Base-by-base conservation (phyloP, 2,113 vertebrate genomes). In the Paraplagusia blochii region DNA sequence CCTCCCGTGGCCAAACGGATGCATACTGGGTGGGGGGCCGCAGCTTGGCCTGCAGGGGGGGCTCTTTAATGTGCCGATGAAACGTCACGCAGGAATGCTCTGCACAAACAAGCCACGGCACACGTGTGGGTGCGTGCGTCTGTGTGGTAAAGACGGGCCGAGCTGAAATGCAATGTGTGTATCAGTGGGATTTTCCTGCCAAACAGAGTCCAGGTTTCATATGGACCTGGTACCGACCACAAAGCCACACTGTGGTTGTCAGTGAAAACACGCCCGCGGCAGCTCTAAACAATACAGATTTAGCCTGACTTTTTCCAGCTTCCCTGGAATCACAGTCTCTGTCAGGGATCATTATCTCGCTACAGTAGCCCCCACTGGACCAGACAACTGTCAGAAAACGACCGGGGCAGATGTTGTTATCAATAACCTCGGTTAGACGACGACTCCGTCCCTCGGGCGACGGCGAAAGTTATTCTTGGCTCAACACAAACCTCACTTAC, bases 1-100 rank as follows among this genome's bases (percentile, higher is more conserved):
- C 80, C 71, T 76, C 50, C 77, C 42, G 34, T 50, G 60, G 71
- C 63, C 63, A 50, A 64, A 59, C 77, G 80, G 80, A 85, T 77
- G 62, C 62, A 19, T 74, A 74, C 69, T 57, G 70, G 47, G 22
- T 6, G 76, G 69, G 73, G 73, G 64, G 66, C 58, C 77, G 51
- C 73, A 68, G 70, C 74, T 72, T 63, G 72, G 49, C 69, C 72
- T 72, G 60, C 73, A 53, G 53, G 69, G 76, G 47, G 59, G 80
- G 62, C 44, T 74, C 82, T 85, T 87, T 84, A 87, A 84, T 84
- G 81, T 84, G 77, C 65, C 43, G 78, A 33, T 55, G 69, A 81
- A 79, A 74, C 53, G 51, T 77, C 79, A 77, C 45, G 58, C 66
- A 66, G 83, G 81, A 88, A 88, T 85, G 84, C 77, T 59, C 69